Evolutionary conservation across 2,888 invertebrate genomes (phyloP).

Genomic region (Ptilodon capucinus): DNA sequence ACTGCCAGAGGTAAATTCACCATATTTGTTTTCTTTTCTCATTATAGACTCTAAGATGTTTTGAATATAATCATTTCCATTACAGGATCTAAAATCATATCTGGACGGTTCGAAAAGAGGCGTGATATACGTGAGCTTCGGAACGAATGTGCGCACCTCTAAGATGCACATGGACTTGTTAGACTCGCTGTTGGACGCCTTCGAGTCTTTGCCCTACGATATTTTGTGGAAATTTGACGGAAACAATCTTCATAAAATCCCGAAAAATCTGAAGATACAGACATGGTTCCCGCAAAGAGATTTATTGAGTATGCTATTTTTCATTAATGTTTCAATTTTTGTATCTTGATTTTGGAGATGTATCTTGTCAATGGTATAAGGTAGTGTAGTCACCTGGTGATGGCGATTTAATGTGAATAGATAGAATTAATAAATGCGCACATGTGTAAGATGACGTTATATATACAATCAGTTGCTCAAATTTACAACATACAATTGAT

Average conservation of each 20-base stretch:
- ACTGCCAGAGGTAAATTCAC: slow-evolving; percentile 43
- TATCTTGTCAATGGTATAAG: too few relatives aligned
- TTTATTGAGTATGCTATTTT: slow-evolving; percentile 20
- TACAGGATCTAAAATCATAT: slow-evolving; percentile 36
- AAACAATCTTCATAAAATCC: slow-evolving; percentile 18
- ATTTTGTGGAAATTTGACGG: slow-evolving; percentile 42
- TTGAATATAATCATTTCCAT: slow-evolving; percentile 1
- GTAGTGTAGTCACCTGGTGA: too few relatives aligned
- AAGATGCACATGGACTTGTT: slow-evolving; percentile 30
- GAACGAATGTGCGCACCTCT: slow-evolving; percentile 32
- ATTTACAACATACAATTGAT: too few relatives aligned
- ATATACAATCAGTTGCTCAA: too few relatives aligned
- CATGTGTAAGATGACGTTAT: too few relatives aligned
- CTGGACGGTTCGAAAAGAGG: slow-evolving; percentile 34
- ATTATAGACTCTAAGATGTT: too few relatives aligned
- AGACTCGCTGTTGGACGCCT: slow-evolving; percentile 29
- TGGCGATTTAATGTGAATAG: too few relatives aligned
- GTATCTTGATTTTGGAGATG: too few relatives aligned
- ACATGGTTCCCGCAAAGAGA: slow-evolving; percentile 44
- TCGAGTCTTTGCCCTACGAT: slow-evolving; percentile 32
- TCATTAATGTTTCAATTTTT: too few relatives aligned
- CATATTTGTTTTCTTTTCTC: not conserved
- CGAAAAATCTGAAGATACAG: slow-evolving; percentile 34
- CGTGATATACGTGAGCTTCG: slow-evolving; percentile 42
- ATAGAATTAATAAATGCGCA: too few relatives aligned